Evolutionary conservation across 2,797 vertebrate species (phyloP).

Genomic region (Hephaestus fuliginosus): DNA sequence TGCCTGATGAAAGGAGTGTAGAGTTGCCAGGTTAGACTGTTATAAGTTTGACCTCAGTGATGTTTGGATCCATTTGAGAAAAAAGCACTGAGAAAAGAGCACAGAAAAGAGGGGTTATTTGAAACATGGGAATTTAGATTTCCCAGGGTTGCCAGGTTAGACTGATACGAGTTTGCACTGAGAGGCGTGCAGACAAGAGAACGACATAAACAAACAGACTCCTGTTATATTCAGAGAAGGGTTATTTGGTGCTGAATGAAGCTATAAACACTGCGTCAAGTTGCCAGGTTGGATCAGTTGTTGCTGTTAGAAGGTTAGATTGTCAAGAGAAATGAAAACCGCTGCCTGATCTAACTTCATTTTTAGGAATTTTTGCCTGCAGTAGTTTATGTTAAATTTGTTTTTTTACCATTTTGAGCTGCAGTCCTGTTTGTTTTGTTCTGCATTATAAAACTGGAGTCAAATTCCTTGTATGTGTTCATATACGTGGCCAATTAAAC

Average conservation of each 20-base stretch:
- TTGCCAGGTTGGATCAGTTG: not conserved
- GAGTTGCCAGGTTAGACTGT: conserved; percentile 11
- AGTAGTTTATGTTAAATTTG: no score
- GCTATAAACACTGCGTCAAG: not conserved
- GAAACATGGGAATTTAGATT: not conserved
- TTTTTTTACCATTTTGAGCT: no score
- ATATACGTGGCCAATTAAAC: no score
- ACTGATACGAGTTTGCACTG: not conserved
- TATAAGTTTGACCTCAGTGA: conserved; percentile 23
- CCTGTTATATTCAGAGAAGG: not conserved
- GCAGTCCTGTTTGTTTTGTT: no score
- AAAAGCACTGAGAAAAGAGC: not conserved
- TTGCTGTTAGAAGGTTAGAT: not conserved
- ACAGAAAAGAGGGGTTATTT: not conserved
- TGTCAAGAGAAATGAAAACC: not conserved
- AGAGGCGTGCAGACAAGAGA: not conserved
- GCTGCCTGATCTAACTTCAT: not conserved
- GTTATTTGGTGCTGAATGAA: not conserved
- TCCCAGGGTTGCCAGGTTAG: not conserved
- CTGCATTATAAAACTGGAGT: no score
- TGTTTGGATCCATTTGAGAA: conserved; percentile 21
- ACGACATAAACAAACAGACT: not conserved
- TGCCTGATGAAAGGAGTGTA: not conserved
- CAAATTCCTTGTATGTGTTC: no score
- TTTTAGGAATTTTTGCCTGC: not conserved